These are phyloP conservation scores for Ctenomys sociabilis DNA, from an alignment of 2,113 vertebrate genomes.

Conservation along the genomic window DNA sequence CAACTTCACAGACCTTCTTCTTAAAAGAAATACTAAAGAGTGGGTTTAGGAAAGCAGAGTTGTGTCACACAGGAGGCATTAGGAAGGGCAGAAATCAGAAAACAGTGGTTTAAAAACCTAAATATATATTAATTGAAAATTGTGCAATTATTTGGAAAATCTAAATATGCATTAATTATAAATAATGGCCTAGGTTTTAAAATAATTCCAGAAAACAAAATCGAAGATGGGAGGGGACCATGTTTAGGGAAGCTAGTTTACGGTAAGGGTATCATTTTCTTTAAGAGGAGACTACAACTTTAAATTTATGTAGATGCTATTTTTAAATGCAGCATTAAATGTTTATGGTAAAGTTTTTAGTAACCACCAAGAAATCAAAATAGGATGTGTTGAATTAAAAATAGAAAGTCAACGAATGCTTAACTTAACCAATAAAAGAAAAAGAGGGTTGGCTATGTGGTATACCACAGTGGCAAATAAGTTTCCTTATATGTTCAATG, in stretches of 20 bases:
- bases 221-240: background rate
- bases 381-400: conserved; percentile 7
- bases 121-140: background rate
- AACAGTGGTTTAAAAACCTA: background rate
- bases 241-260: background rate
- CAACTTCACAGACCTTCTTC: background rate
- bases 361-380: background rate
- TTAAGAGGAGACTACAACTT: background rate
- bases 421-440: background rate
- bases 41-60: background rate
- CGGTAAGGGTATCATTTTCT: background rate
- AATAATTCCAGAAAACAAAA: conserved; percentile 18
- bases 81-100: background rate
- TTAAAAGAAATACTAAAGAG: background rate
- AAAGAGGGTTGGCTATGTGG: background rate
- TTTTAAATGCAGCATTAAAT: background rate
- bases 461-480: too few relatives aligned
- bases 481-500: background rate
- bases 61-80: background rate
- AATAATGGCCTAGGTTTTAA: conserved; percentile 1
- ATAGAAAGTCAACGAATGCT: background rate
- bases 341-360: conserved; percentile 20
- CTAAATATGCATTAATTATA: background rate
- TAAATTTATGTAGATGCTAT: background rate
- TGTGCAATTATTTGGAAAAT: conserved; percentile 30